Percentiles rank a stretch among this genome's conserved stretches.
These are phyloP conservation scores for Melanotaenia pygmaea DNA, from an alignment of 2,797 vertebrate genomes.

Conservation along the genomic window DNA sequence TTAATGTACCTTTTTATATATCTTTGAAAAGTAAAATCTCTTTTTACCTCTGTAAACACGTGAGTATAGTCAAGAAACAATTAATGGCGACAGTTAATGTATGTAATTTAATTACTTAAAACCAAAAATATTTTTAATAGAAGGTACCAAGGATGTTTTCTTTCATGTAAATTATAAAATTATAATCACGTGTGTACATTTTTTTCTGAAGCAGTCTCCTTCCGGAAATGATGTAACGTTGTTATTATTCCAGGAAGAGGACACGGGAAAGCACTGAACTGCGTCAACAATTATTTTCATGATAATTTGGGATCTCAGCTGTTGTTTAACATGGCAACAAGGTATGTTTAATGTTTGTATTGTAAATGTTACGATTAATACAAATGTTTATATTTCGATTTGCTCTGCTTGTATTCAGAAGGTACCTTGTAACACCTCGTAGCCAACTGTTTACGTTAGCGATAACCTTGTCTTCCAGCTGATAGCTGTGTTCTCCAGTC, in stretches of 20 bases:
- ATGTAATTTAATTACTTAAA: too few relatives aligned
- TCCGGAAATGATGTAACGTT: conserved; percentile 78
- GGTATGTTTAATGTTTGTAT: conserved; percentile 66
- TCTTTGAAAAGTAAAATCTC: too few relatives aligned
- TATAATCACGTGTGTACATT: neutral
- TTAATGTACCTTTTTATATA: too few relatives aligned
- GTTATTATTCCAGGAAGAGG: conserved; percentile 84
- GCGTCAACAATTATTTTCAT: conserved; percentile 82
- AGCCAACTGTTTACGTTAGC: conserved; percentile 69
- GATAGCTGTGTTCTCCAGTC: conserved; percentile 30
- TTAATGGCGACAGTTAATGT: too few relatives aligned
- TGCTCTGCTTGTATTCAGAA: neutral
- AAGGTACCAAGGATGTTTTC: too few relatives aligned
- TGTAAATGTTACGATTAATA: neutral
- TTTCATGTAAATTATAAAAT: too few relatives aligned
- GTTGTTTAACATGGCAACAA: conserved; percentile 62
- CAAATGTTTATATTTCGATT: neutral
- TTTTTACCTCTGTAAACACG: too few relatives aligned
- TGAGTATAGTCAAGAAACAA: too few relatives aligned
- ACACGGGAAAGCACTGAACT: conserved; percentile 80
- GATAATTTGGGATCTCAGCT: conserved; percentile 53
- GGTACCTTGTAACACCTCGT: conserved; percentile 3
- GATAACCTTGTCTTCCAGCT: conserved; percentile 60
- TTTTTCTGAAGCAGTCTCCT: neutral
- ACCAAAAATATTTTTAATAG: too few relatives aligned